Conservation (phyloP, 2,113 vertebrate species). For the Peromyscus polionotus region DNA sequence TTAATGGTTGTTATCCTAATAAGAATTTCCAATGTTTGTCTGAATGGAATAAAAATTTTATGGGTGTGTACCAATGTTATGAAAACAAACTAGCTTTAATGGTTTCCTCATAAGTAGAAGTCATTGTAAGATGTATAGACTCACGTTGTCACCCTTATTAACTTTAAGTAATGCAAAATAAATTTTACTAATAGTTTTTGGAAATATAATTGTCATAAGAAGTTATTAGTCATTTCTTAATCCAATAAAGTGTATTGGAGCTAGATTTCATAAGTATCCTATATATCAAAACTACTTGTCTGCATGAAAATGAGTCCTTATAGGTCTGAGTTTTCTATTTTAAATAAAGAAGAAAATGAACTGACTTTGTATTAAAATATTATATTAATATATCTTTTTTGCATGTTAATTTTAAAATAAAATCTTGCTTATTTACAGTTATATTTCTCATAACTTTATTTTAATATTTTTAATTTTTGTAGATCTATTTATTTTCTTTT, state of each 20-base stretch:
- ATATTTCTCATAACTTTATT: neutral
- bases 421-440: neutral
- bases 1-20: conserved; percentile 8
- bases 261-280: conserved; percentile 33
- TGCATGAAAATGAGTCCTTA: conserved; percentile 67
- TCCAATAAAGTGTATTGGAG: conserved; percentile 68
- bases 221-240: conserved; percentile 72
- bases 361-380: conserved; percentile 46
- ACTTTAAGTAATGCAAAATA: conserved; percentile 54
- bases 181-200: conserved; percentile 65
- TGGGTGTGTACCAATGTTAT: neutral
- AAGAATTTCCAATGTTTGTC: conserved; percentile 39
- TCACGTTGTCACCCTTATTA: conserved; percentile 50
- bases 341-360: conserved; percentile 42
- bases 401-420: neutral
- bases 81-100: conserved; percentile 41
- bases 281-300: conserved; percentile 64
- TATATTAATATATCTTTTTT: neutral
- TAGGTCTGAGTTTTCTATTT: conserved; percentile 37
- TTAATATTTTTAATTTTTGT: neutral
- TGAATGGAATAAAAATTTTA: conserved; percentile 43
- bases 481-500: neutral
- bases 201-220: conserved; percentile 61
- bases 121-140: conserved; percentile 21
- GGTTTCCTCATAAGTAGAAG: neutral